These are phyloP conservation scores for Solea solea DNA, from an alignment of 2,113 vertebrate genomes.

Conservation along the genomic window DNA sequence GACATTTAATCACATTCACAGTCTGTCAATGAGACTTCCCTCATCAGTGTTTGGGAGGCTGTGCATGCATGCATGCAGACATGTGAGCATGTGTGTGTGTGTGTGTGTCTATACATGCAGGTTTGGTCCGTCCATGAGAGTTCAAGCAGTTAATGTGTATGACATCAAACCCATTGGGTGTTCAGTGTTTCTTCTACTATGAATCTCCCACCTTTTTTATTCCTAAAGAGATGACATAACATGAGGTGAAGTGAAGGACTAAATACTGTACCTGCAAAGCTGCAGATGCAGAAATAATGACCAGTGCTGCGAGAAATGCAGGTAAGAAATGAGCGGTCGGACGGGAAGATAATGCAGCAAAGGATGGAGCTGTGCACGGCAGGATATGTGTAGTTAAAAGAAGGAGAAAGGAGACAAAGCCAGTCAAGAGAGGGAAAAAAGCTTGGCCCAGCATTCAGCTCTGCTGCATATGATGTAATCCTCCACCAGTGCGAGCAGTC, in stretches of 20 bases:
- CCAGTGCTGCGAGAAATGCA: neutral
- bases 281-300: neutral
- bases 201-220: too few relatives aligned
- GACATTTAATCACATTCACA: slow-evolving; percentile 5
- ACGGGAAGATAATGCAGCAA: neutral
- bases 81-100: slow-evolving; percentile 39
- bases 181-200: too few relatives aligned
- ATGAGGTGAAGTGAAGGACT: too few relatives aligned
- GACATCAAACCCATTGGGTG: too few relatives aligned
- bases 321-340: neutral
- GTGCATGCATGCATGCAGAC: slow-evolving; percentile 40
- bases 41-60: slow-evolving; percentile 23
- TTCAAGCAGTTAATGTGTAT: too few relatives aligned
- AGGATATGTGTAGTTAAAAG: slow-evolving; percentile 16
- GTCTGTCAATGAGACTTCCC: slow-evolving; percentile 56
- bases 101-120: slow-evolving; percentile 2
- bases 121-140: neutral
- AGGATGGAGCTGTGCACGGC: slow-evolving; percentile 2
- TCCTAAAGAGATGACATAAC: too few relatives aligned
- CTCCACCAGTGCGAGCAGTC: slow-evolving; percentile 35
- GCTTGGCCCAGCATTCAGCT: slow-evolving; percentile 57
- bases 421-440: slow-evolving; percentile 43
- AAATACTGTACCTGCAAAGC: too few relatives aligned
- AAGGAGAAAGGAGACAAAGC: slow-evolving; percentile 59
- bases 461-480: slow-evolving; percentile 76